Evolutionary conservation across 2,113 vertebrate species (phyloP), one percentile per base, ranked within the genome.

Genomic region (Peucedramus taeniatus): DNA sequence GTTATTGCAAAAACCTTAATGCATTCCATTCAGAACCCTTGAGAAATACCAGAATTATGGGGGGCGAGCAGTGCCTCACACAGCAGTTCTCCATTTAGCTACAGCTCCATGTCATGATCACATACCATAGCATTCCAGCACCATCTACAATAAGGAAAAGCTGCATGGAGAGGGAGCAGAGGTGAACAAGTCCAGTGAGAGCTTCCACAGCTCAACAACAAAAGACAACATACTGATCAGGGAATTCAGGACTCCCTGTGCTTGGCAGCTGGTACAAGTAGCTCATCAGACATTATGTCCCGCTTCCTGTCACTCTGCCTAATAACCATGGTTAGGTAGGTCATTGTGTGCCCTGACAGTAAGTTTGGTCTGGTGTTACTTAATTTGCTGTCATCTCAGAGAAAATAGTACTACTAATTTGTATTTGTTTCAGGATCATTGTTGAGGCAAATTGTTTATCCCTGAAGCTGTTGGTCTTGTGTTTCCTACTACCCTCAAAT

Each of bases 1-100:
- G 1, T 69, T 5, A 74, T 1, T 61, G 26, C 13, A 68, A 72
- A 87, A 68, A 44, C 4, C 8, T 75, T 24, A 4, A 49, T 1
- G 7, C 0, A 0, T n/a, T 89, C 65, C 35, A 57, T 47, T 53
- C 22, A 47, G 45, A 88, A 83, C 35, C 22, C 11, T 4, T 0
- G 4, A 61, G 51, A 24, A 61, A 27, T 33, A 60, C 15, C n/a
- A 45, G 19, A 89, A 79, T 3, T 59, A 33, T 47, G 17, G 26
- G 4, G 27, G 35, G 3, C 22, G 17, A 45, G 8, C 39, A 86
- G 5, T 27, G 60, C 30, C 23, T 88, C 40, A 26, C 7, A 50
- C 1, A 2, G 15, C 27, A 50, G 22, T 37, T 88, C 54, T 60
- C 30, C 6, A 3, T 35, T 20, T 15, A 37, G 56, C 66, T 79